These are phyloP conservation scores for Zaprionus capensis DNA, from an alignment of 1,140 invertebrate species.

Conservation along the genomic window DNA sequence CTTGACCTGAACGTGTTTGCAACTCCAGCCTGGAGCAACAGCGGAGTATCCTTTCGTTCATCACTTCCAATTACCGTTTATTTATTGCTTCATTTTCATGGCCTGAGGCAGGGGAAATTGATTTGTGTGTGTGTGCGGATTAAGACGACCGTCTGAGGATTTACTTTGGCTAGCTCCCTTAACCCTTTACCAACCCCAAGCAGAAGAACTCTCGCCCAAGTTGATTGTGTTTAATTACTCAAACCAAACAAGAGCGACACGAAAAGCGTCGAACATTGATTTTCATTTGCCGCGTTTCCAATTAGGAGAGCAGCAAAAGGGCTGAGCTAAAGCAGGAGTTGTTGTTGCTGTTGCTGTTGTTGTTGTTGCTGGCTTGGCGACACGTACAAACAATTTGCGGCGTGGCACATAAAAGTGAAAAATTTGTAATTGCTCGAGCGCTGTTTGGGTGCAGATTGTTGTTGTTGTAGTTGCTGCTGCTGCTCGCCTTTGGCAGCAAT, in stretches of 20 bases:
- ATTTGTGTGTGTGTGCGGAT: conserved; percentile 62
- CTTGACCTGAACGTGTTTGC: conserved; percentile 20
- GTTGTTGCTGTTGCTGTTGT: conserved; percentile 1
- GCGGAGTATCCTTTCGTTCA: conserved; percentile 56
- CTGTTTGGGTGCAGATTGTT: not conserved
- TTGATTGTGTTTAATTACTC: conserved; percentile 74
- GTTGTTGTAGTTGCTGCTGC: conserved; percentile 14
- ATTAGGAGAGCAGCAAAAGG: conserved; percentile 57
- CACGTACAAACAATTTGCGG: conserved; percentile 72
- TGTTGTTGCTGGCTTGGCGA: conserved; percentile 29
- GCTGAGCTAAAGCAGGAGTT: conserved; percentile 10
- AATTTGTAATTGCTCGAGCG: conserved; percentile 50
- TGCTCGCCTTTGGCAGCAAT: conserved; percentile 36
- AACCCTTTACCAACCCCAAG: not conserved
- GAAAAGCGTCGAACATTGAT: conserved; percentile 50
- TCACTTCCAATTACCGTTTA: conserved; percentile 80
- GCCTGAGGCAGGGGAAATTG: conserved; percentile 55
- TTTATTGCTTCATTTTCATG: conserved; percentile 70
- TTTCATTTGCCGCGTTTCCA: conserved; percentile 63
- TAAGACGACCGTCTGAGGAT: conserved; percentile 44
- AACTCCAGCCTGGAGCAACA: not conserved
- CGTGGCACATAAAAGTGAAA: conserved; percentile 23
- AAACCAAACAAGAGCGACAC: conserved; percentile 44
- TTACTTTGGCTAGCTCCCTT: conserved; percentile 1
- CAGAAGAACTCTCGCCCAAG: conserved; percentile 5